Base-by-base conservation (phyloP, 2,113 vertebrate species). In the Scartelaos histophorus region DNA sequence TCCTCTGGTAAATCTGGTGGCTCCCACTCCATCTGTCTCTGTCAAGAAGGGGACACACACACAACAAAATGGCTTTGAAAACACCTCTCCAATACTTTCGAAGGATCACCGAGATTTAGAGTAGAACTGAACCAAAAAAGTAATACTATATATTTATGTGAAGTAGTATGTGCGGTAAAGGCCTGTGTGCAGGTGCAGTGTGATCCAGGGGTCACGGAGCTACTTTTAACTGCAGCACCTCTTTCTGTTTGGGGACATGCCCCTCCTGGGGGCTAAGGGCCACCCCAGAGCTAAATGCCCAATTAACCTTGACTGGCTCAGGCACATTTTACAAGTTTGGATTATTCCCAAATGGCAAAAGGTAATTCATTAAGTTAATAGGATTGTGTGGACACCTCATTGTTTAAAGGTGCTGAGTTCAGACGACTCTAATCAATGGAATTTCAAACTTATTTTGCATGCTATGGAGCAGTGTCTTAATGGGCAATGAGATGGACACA, bases 1-100 rank as follows among this genome's bases (percentile, higher is more conserved):
- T 92, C 88, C 89, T 88, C 86, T 87, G 82, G 88, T 90, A 91
- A 93, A 91, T 88, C 82, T 87, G 87, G 86, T 76, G 76, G 84
- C 85, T 90, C 88, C 87, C 86, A 76, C 85, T 90, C 89, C 92
- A 92, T 93, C 88, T 88, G 89, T 92, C 92, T 93, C 89, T 93
- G 92, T 92, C 90, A 89, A 61, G 81, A 76, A 77, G 77, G 74
- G 71, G 66, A 84, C 68, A 85, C 54, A 65, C 73, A 80, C 76
- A 81, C 66, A 76, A 71, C 35, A 67, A 82, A 70, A 86, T 87
- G 67, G 72, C 75, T 83, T 82, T 80, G 78, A 72, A 82, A 87
- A 81, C 77, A 82, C 54, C 75, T 74, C 81, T 81, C 85, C 62
- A 80, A 56, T 24, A 51, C 67, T 87, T 88, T 73, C 71, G 3